Conservation (phyloP, 2,888 invertebrate genomes). For the Tetragonula carbonaria region DNA sequence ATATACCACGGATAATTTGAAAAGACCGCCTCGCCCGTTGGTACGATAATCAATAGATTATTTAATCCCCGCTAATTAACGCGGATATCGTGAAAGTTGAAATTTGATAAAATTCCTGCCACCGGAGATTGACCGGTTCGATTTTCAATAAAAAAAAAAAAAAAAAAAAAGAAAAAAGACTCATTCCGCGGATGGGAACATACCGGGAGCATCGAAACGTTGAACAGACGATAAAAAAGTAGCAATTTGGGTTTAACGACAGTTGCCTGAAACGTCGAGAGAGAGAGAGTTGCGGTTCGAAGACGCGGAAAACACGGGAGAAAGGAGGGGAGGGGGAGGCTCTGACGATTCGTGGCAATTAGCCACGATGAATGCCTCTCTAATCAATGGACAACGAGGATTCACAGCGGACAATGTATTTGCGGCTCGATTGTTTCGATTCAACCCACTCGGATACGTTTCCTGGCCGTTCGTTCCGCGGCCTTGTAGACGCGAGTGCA, state of each 20-base stretch:
- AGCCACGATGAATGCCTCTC: conserved; percentile 20
- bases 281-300: background rate
- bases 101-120: conserved; percentile 10
- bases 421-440: conserved; percentile 58
- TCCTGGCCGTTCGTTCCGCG: conserved; percentile 55
- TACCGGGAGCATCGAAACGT: background rate
- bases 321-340: no score
- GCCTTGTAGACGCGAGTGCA: conserved; percentile 37
- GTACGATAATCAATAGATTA: background rate
- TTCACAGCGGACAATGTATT: conserved; percentile 37
- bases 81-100: background rate
- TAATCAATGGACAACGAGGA: conserved; percentile 39
- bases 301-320: background rate
- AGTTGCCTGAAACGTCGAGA: background rate
- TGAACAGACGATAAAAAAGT: background rate
- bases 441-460: conserved; percentile 59
- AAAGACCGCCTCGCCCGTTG: no score
- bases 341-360: conserved; percentile 17
- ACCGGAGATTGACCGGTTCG: background rate
- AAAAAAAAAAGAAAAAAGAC: no score
- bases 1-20: background rate
- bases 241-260: background rate
- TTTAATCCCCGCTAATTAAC: background rate
- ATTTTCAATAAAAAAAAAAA: background rate
- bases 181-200: background rate